These are phyloP conservation scores for Meiosimyza decipiens DNA, from an alignment of 2,888 invertebrate species.

Conservation along the genomic window DNA sequence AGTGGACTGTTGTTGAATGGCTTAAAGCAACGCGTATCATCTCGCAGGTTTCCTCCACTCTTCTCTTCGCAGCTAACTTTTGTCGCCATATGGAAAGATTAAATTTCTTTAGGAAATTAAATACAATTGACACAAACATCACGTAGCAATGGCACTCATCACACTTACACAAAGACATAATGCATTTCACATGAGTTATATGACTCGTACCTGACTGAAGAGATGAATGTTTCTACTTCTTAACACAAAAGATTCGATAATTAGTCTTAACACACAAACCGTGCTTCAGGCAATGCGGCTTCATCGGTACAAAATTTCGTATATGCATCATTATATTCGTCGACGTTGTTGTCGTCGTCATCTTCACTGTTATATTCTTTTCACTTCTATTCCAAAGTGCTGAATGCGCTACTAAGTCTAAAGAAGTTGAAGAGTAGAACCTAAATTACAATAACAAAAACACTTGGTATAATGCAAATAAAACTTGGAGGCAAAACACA, in stretches of 20 bases:
- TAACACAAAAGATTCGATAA: conserved; percentile 40
- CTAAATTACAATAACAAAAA: conserved; percentile 5
- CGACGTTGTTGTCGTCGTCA: not conserved
- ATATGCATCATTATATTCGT: not conserved
- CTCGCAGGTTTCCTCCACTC: conserved; percentile 25
- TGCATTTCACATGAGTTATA: conserved; percentile 45
- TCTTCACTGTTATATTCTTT: not conserved
- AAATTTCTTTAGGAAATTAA: conserved; percentile 35
- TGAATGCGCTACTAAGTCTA: too few species aligned
- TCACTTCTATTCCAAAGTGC: too few species aligned
- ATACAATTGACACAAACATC: conserved; percentile 49
- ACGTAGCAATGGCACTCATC: conserved; percentile 40
- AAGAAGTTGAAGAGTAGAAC: not conserved
- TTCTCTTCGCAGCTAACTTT: not conserved
- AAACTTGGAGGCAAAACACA: not conserved
- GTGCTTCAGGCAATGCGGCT: conserved; percentile 35
- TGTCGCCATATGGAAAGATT: conserved; percentile 17
- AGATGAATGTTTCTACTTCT: not conserved
- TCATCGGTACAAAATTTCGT: not conserved
- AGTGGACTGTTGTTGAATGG: not conserved
- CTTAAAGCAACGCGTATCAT: conserved; percentile 3
- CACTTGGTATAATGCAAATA: not conserved
- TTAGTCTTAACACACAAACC: conserved; percentile 41
- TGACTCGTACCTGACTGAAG: conserved; percentile 39
- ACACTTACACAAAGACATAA: conserved; percentile 42